Evolutionary conservation across 2,888 invertebrate genomes (phyloP), one percentile per base, ranked within the genome.

Genomic region (Perizoma flavofasciatum): DNA sequence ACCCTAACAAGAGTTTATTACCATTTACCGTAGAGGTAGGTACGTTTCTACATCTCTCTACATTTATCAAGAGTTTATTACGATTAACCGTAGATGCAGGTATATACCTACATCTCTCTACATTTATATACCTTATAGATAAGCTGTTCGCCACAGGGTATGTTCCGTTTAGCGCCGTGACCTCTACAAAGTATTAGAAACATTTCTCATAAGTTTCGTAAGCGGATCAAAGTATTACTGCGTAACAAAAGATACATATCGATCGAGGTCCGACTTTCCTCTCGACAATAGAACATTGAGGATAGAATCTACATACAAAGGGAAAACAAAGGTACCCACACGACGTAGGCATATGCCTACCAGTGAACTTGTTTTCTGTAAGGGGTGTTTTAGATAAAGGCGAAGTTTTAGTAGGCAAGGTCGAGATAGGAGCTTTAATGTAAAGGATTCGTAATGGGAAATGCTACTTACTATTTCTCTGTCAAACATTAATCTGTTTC

Each of bases 231-330:
- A 49, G 62, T 65, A 62, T 65, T 55, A 63, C 59, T 47, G 55
- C 45, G 46, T 49, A 57, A 64, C 68, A 63, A 61, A 61, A 66
- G 64, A 68, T 64, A 64, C 45, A 22, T 61, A 66, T 68, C 63
- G 59, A 61, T 44, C 50, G 55, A 57, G 44, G 11, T 22, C 50
- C 47, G 52, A 61, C 60, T 59, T 66, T 66, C 61, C 52, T 57
- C 40, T 59, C 49, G 65, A 66, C 64, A 65, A 68, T 68, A 64
- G 63, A 49, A 7, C 49, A 51, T 33, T 35, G 45, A 53, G 59
- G 32, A 57, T 59, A 59, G 41, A 50, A 65, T 67, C 63, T 65
- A 63, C 65, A 65, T 65, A 67, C 63, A 65, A 65, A 59, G 51
- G 40, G 35, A 56, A 59, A 52, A 55, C 49, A 50, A 56, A 59